Evolutionary conservation across 2,888 invertebrate genomes (phyloP), one percentile per base, ranked within the genome.

Genomic region (Stenodera caucasica): DNA sequence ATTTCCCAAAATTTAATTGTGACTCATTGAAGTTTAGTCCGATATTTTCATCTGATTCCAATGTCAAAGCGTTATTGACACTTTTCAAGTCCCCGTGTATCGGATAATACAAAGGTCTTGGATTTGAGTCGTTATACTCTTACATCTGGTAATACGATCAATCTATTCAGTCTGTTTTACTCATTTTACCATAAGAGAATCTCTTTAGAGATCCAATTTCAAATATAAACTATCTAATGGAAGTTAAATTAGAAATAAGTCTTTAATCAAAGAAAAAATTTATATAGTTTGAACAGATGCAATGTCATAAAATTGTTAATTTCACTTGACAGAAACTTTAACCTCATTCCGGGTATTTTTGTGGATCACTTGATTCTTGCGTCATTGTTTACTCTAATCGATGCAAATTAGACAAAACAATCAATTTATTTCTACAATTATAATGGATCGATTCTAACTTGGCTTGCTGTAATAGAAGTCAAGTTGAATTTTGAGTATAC

Each of bases 61-160:
- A n/a, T n/a, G n/a, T n/a, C n/a, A n/a, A n/a, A n/a, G n/a, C n/a
- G n/a, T n/a, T n/a, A n/a, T n/a, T n/a, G 50, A n/a, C 26, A 58
- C 60, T 64, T 66, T 66, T 63, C 59, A 53, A 57, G 32, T 60
- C 51, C 45, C 35, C 32, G 35, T 57, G 62, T 62, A 52, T 67
- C 50, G 35, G 58, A 61, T 72, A 58, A 65, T 71, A 71, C 72
- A 72, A 72, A 72, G 72, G 45, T 45, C 12, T 64, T 67, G 60
- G 67, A 69, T 66, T 67, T 66, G 62, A 66, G 67, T 68, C 63
- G 66, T 70, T 68, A 66, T 66, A 11, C 21, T 21, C 7, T 70
- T 67, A 69, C 64, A 61, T 63, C 57, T 51, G 57, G 67, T 69
- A 72, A 72, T 67, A 62, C 63, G 68, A 72, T 71, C 70, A 59